These are phyloP conservation scores for Aricia agestis DNA, from an alignment of 1,140 invertebrate species.

Conservation along the genomic window DNA sequence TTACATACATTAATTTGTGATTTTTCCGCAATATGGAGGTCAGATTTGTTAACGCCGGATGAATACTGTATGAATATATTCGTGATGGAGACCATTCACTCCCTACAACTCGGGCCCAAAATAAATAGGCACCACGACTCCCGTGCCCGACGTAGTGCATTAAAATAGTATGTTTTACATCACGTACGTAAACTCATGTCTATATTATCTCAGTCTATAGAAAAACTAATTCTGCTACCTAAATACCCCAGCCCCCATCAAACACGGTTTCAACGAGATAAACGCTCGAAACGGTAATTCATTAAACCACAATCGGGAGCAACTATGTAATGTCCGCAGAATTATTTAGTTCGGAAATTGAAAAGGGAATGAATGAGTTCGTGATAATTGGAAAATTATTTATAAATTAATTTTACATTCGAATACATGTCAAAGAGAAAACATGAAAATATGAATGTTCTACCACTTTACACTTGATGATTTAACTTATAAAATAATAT, in stretches of 20 bases:
- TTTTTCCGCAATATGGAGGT: background rate
- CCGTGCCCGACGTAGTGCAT: too few relatives aligned
- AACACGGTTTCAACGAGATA: background rate
- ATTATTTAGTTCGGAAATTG: conserved; percentile 6
- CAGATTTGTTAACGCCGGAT: too few relatives aligned
- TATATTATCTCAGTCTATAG: too few relatives aligned
- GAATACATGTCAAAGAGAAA: conserved; percentile 2
- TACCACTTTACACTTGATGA: background rate
- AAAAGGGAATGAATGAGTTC: conserved; percentile 6
- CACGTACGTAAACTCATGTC: too few relatives aligned
- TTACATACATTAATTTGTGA: conserved; percentile 3
- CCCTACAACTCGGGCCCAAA: too few relatives aligned
- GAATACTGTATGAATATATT: too few relatives aligned
- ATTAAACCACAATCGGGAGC: conserved; percentile 7
- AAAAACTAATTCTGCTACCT: background rate
- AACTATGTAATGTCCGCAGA: background rate
- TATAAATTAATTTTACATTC: conserved; percentile 2
- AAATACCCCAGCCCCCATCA: too few relatives aligned
- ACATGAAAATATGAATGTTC: background rate
- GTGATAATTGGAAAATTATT: conserved; percentile 5
- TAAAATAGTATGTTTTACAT: too few relatives aligned
- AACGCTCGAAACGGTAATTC: background rate
- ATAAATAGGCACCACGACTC: too few relatives aligned
- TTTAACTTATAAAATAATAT: conserved; percentile 6
- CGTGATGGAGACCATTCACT: too few relatives aligned